A percentile compares a stretch with the other conserved stretches of the same genome.
Evolutionary conservation across 1,140 invertebrate species (phyloP).

Genomic region (Venustaconcha ellipsiformis): DNA sequence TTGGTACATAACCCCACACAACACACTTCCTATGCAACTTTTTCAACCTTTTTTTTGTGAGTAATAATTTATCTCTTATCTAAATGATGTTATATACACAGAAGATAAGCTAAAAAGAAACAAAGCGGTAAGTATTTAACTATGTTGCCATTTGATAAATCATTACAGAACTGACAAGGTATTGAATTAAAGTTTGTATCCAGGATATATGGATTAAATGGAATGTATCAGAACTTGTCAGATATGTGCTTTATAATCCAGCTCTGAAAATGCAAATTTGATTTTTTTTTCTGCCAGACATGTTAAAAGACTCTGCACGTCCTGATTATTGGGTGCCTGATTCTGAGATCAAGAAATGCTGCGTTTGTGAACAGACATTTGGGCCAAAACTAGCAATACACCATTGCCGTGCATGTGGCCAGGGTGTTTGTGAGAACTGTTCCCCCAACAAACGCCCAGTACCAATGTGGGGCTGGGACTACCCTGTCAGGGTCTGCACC

Average conservation of each 20-base stretch:
- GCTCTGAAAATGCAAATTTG: not conserved
- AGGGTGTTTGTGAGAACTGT: slow-evolving; percentile 70
- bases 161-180: not conserved
- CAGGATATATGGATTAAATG: no score
- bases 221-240: no score
- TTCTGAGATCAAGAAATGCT: slow-evolving; percentile 77
- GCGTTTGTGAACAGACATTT: slow-evolving; percentile 76
- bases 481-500: slow-evolving; percentile 70
- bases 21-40: no score
- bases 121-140: not conserved
- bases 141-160: not conserved
- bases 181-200: not conserved
- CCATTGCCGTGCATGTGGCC: slow-evolving; percentile 78
- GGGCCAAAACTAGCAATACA: slow-evolving; percentile 75
- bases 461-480: slow-evolving; percentile 70
- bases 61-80: no score
- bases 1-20: no score
- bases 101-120: not conserved
- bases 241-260: no score
- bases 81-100: not conserved
- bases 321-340: slow-evolving; percentile 87
- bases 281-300: slow-evolving; percentile 67
- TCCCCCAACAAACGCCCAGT: slow-evolving; percentile 66
- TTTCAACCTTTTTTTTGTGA: no score
- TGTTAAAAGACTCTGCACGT: slow-evolving; percentile 83